Evolutionary conservation across 2,113 vertebrate genomes (phyloP).

Genomic region (Rhabdomys dilectus): DNA sequence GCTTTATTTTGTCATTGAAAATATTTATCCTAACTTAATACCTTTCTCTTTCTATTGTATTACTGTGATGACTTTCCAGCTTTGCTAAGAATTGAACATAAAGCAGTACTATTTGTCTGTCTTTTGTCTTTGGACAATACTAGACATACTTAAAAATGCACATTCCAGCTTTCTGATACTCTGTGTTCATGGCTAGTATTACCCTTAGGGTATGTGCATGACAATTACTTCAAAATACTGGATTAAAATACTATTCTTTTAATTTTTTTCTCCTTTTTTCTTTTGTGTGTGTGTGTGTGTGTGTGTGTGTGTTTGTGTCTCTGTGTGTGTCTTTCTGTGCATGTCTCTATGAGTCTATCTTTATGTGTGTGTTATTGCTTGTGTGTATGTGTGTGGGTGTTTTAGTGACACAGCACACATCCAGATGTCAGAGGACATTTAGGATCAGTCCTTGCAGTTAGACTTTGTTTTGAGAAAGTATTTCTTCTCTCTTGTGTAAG

Average conservation of each 20-base stretch:
- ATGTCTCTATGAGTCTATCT: neutral
- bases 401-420: neutral
- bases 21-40: neutral
- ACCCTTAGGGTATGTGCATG: neutral
- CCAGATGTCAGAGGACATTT: neutral
- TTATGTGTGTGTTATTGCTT: neutral
- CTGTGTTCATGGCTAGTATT: neutral
- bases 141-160: too few relatives aligned
- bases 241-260: neutral
- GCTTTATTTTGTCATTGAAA: neutral
- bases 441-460: neutral
- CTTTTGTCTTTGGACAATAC: neutral
- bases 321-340: neutral
- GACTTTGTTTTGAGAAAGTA: neutral
- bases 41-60: neutral
- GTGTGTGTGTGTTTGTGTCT: neutral
- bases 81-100: neutral
- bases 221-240: conserved; percentile 5
- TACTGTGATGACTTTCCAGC: neutral
- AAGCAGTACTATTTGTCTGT: neutral
- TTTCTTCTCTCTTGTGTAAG: neutral
- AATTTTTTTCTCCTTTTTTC: too few relatives aligned
- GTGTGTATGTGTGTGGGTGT: neutral
- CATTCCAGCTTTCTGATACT: neutral
- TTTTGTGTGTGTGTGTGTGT: neutral